phyloP scores from a whole-genome alignment of 2,888 invertebrate genomes.

The Eulithis testata region DNA sequence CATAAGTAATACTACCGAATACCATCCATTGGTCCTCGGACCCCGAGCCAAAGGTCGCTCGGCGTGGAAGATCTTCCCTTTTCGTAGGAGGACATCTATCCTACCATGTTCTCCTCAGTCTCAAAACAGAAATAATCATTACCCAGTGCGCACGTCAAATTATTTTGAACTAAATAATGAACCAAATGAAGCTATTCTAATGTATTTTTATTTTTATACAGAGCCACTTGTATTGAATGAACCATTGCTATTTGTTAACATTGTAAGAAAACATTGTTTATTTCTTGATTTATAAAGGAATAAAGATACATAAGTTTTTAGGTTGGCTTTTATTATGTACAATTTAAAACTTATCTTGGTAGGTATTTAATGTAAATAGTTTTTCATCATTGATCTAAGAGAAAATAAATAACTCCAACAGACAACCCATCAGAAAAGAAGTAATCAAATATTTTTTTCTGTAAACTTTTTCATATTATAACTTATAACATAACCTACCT shows the following conservation, averaged over 20 bases:
- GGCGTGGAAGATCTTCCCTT: too few species aligned
- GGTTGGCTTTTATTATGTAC: conserved; percentile 8
- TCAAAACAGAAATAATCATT: neutral
- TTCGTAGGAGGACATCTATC: too few species aligned
- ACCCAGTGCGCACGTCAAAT: neutral
- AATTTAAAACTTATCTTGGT: neutral
- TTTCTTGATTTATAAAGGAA: conserved; percentile 12
- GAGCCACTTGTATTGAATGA: neutral
- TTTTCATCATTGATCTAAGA: neutral
- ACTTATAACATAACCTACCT: too few species aligned
- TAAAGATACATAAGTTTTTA: conserved; percentile 9
- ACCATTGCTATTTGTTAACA: conserved; percentile 12
- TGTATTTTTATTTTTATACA: conserved; percentile 18
- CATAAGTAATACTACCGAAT: too few species aligned
- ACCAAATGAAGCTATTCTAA: neutral
- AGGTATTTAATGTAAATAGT: neutral
- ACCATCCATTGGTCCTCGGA: too few species aligned
- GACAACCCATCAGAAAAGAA: too few species aligned
- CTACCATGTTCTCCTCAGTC: too few species aligned
- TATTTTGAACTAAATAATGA: neutral
- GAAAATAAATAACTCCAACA: neutral
- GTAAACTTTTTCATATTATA: too few species aligned
- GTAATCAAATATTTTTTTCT: too few species aligned
- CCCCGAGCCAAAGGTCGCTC: too few species aligned
- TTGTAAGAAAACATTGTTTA: conserved; percentile 13